Conservation (phyloP, 2,797 vertebrate genomes). For the Sitta carolinensis region DNA sequence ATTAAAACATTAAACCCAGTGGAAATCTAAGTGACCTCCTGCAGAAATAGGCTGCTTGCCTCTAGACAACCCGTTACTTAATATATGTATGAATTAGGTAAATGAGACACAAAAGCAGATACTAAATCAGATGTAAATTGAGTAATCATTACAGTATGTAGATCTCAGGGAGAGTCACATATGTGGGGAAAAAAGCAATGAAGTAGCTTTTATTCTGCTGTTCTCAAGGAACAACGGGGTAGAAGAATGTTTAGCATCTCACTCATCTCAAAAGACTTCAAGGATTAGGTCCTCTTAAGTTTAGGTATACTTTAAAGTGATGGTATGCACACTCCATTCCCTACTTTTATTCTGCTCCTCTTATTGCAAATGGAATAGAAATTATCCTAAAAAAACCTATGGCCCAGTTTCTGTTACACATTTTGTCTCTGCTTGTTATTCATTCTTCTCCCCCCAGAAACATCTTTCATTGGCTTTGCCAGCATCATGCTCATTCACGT, state of each 20-base stretch:
- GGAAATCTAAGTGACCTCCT: slow-evolving; percentile 59
- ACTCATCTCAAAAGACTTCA: background rate
- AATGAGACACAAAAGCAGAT: slow-evolving; percentile 57
- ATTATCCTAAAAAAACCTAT: background rate
- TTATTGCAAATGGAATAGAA: background rate
- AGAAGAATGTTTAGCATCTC: slow-evolving; percentile 3
- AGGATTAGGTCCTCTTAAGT: background rate
- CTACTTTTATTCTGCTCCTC: background rate
- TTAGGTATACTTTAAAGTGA: background rate
- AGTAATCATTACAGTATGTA: slow-evolving; percentile 48
- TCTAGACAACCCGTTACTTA: slow-evolving; percentile 8
- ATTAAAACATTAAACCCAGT: slow-evolving; percentile 59
- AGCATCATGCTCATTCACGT: background rate
- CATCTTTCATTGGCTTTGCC: background rate
- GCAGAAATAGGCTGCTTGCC: slow-evolving; percentile 26
- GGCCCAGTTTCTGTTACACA: background rate
- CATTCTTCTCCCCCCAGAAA: rapidly evolving
- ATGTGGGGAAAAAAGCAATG: background rate
- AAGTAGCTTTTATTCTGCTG: slow-evolving; percentile 37
- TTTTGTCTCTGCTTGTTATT: background rate
- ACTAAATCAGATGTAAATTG: slow-evolving; percentile 65
- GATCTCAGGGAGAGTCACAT: slow-evolving; percentile 12
- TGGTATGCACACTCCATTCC: rapidly evolving
- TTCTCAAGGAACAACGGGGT: background rate
- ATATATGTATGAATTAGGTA: slow-evolving; percentile 42